Evolutionary conservation across 2,888 invertebrate genomes (phyloP), one percentile per base, ranked within the genome.

Genomic region (Melanostoma scalare): DNA sequence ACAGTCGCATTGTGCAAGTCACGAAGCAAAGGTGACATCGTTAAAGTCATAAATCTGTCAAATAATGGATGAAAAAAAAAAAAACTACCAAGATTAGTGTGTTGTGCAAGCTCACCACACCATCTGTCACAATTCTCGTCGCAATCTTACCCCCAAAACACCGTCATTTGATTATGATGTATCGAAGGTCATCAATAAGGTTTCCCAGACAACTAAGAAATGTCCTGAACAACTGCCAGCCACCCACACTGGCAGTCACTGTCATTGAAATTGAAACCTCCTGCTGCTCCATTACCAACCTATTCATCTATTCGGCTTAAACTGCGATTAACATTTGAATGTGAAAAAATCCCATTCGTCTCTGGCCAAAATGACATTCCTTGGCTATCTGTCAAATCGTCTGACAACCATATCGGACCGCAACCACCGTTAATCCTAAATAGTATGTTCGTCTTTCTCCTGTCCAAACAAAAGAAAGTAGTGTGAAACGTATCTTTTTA

Each of bases 151-250:
- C 42, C 73, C 73, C 56, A 50, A 50, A 40, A 67, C 56, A n/a
- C 52, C 67, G 44, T 42, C 56, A 36, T 56, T 56, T 71, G 75
- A 81, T 55, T 75, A 75, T 72, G 81, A 82, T 82, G 61, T 40
- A 77, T 77, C 63, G 73, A 36, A 69, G 73, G 71, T 69, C 77
- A 82, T 82, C 82, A 68, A 82, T 82, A 58, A 52, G 56, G 58
- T 69, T 74, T 82, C 10, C 20, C 61, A 6, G 3, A 38, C n/a
- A 20, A 50, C n/a, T 35, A 63, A 52, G 38, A 60, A 46, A 40
- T 38, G 10, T 9, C 10, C 42, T 36, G 31, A 50, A 71, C 75
- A 71, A 75, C 61, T 80, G 71, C 72, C 53, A 36, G 40, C 72
- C 68, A 73, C 68, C 69, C 82, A 78, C 68, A 69, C 52, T 20